Evolutionary conservation across 2,888 invertebrate species (phyloP).

Genomic region (Plutella xylostella): DNA sequence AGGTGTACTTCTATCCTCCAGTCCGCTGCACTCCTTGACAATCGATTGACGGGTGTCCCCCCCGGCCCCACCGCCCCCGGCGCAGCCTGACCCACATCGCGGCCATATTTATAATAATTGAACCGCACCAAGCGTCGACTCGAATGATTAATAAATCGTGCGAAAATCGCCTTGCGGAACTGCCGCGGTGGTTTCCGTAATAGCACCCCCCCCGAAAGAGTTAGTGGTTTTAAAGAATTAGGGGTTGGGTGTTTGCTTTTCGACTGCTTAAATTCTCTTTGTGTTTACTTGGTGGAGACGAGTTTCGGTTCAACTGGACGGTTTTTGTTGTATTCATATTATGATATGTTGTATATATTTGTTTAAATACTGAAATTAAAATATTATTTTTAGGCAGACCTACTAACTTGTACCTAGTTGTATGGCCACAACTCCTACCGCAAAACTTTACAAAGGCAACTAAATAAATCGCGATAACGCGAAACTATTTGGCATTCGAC

Average conservation of each 20-base stretch:
- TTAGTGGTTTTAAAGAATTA: conserved; percentile 6
- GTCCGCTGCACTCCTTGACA: conserved; percentile 61
- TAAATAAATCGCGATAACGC: too few relatives aligned
- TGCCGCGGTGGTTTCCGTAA: conserved; percentile 8
- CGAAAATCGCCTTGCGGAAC: conserved; percentile 9
- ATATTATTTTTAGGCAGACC: too few relatives aligned
- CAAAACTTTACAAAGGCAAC: too few relatives aligned
- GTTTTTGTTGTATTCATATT: neutral
- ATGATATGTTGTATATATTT: too few relatives aligned
- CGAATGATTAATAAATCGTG: conserved; percentile 22
- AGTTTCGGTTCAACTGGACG: neutral
- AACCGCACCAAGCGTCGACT: conserved; percentile 19
- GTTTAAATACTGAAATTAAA: too few relatives aligned
- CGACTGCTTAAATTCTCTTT: neutral
- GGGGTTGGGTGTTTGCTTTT: neutral
- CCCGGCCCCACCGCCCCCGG: conserved; percentile 26
- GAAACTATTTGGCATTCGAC: too few relatives aligned
- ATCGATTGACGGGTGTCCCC: conserved; percentile 70
- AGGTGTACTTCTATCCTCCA: conserved; percentile 3
- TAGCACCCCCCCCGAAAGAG: conserved; percentile 6
- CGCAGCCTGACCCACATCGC: conserved; percentile 27
- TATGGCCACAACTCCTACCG: too few relatives aligned
- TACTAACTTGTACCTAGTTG: too few relatives aligned
- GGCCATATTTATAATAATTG: conserved; percentile 25
- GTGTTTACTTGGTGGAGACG: neutral